phyloP scores from a whole-genome alignment of 2,797 vertebrate genomes.

The Peromyscus aztecus region DNA sequence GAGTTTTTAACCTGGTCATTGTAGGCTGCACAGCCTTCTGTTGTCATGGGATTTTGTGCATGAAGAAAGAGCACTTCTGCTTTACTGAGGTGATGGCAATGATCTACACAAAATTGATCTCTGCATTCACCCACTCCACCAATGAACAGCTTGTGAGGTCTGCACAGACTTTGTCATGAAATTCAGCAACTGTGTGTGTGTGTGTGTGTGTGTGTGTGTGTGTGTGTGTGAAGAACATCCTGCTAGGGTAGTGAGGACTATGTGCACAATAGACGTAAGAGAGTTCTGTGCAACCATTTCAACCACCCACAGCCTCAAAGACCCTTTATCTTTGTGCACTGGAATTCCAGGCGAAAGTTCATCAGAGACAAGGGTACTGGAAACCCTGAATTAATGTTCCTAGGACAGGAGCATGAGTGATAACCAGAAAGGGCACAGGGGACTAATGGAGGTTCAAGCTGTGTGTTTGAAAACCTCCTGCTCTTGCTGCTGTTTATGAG shows the following conservation, averaged over 20 bases:
- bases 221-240: not conserved
- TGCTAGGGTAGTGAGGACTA: not conserved
- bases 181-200: not conserved
- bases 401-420: constrained; percentile 35
- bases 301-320: not conserved
- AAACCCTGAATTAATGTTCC: not conserved
- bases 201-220: not conserved
- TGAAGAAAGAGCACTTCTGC: constrained; percentile 31
- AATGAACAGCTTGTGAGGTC: not conserved
- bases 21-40: constrained; percentile 59
- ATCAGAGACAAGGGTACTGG: not conserved
- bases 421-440: constrained; percentile 18
- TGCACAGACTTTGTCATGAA: not conserved
- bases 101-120: not conserved
- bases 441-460: constrained; percentile 69
- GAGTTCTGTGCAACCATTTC: not conserved
- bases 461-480: constrained; percentile 44
- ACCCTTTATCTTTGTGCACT: not conserved
- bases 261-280: not conserved
- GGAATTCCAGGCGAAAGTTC: not conserved
- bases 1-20: not conserved
- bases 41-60: constrained; percentile 64
- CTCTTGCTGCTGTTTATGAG: constrained; percentile 51
- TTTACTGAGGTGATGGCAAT: constrained; percentile 53
- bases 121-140: not conserved